These are phyloP conservation scores for Cyphomyrus discorhynchus DNA, from an alignment of 2,113 vertebrate genomes.

Conservation along the genomic window DNA sequence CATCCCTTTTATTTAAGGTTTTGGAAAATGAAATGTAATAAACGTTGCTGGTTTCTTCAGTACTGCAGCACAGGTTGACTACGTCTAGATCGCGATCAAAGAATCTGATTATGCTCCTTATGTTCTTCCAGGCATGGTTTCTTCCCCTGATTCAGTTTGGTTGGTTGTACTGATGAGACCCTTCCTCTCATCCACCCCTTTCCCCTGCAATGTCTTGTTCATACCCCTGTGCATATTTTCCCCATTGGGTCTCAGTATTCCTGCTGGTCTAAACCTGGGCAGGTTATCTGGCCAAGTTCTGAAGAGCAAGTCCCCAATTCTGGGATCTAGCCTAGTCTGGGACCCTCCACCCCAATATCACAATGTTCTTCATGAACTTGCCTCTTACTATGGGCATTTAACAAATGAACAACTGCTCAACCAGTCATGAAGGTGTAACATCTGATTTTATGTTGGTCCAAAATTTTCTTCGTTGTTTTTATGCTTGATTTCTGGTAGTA, in stretches of 20 bases:
- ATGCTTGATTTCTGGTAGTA: not conserved
- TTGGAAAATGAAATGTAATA: not conserved
- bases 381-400: constrained; percentile 43
- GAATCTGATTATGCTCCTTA: not conserved
- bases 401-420: constrained; percentile 30
- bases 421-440: not conserved
- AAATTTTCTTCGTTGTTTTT: not conserved
- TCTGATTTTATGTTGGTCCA: not conserved
- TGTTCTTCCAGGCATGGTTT: not conserved
- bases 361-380: not conserved
- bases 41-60: not conserved
- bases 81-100: not conserved
- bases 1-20: not conserved
- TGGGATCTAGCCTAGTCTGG: not conserved
- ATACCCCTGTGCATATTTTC: not conserved
- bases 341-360: not conserved
- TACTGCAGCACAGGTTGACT: not conserved
- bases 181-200: not conserved
- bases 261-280: not conserved
- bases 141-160: not conserved
- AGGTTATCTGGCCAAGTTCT: not conserved
- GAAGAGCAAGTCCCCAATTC: not conserved
- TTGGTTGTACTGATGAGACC: not conserved
- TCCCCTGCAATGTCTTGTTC: not conserved
- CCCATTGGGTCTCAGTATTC: not conserved